These are phyloP conservation scores for Hucho hucho DNA, from an alignment of 2,113 vertebrate genomes.

Conservation along the genomic window DNA sequence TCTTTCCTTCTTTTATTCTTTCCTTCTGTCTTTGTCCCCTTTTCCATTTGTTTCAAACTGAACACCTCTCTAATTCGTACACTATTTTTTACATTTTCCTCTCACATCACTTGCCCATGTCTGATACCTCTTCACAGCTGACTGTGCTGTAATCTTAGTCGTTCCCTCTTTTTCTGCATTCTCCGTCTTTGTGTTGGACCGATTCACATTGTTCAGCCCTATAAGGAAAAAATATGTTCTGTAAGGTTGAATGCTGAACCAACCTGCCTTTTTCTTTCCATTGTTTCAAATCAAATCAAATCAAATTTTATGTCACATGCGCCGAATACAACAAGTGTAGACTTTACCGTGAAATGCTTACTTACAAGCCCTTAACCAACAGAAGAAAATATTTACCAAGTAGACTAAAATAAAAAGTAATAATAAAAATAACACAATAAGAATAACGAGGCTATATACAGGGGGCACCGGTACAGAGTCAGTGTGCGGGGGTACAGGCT, in stretches of 20 bases:
- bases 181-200: conserved; percentile 60
- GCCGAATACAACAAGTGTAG: too few relatives aligned
- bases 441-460: too few relatives aligned
- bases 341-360: too few relatives aligned
- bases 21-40: background rate
- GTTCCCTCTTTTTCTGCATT: conserved; percentile 75
- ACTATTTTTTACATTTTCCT: background rate
- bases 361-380: too few relatives aligned
- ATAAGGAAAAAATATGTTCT: background rate
- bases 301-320: too few relatives aligned
- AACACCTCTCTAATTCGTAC: background rate
- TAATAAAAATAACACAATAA: too few relatives aligned
- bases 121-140: conserved; percentile 78
- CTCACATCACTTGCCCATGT: background rate
- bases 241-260: background rate
- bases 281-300: too few relatives aligned
- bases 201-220: conserved; percentile 66
- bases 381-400: too few relatives aligned
- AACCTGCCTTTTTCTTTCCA: too few relatives aligned
- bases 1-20: background rate
- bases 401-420: too few relatives aligned
- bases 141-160: conserved; percentile 76
- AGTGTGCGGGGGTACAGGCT: too few relatives aligned
- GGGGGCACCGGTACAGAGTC: too few relatives aligned
- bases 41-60: background rate